Base-by-base conservation (phyloP, 2,888 invertebrate species). In the Carterocephalus palaemon region DNA sequence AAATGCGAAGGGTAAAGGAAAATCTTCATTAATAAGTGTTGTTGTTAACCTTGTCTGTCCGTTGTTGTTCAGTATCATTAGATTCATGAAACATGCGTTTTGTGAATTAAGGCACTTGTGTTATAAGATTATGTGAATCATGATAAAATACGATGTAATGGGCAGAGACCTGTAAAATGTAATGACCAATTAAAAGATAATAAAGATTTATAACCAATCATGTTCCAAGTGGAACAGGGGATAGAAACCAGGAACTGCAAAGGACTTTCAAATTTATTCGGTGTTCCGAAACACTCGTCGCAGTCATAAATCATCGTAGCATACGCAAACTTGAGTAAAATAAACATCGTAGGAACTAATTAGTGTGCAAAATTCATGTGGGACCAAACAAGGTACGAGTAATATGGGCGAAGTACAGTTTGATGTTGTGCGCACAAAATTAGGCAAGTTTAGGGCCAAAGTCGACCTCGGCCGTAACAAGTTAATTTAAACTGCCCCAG, bases 371-470 rank as follows among this genome's bases (percentile, higher is more conserved):
- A 83, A 83, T 81, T 82, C 84, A 81, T 79, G 75, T 78, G 84
- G 84, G 83, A 81, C 82, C 77, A 68, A 72, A 74, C 79, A 69
- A 78, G 37, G 45, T 31, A 37, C 22, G 45, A 73, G 78, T 75
- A 68, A 75, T 82, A 78, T 79, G 78, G 73, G 68, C 69, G 74
- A 75, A 83, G 83, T 75, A 80, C 75, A 83, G 83, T 81, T 84
- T 83, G 83, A 84, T 83, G 83, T 83, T 79, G 71, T 78, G 71
- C 78, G 81, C 79, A 72, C 83, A 78, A 84, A 83, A 82, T 84
- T 83, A 83, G 78, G 70, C 81, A 83, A 83, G 78, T 84, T 83
- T 81, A 78, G 79, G 83, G 76, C 78, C 71, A 64, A 81, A 81
- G 79, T 80, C 78, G 73, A 73, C 75, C 75, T 70, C 70, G 68